Conservation (phyloP, 2,888 invertebrate genomes). For the Orthonevra nobilis region DNA sequence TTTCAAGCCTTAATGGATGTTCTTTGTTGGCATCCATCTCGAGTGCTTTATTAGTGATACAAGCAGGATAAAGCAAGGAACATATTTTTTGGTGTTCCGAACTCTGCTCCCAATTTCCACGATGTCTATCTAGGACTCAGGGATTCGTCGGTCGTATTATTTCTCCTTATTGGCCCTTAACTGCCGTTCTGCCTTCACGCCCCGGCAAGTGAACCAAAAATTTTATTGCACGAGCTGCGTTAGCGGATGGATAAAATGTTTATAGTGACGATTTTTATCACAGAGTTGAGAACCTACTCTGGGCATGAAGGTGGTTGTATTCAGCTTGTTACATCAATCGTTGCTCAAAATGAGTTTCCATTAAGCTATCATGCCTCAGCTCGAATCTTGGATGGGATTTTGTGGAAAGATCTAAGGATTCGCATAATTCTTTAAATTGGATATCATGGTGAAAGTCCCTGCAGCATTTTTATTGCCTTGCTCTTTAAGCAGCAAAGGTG, state of each 20-base stretch:
- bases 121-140: conserved; percentile 9
- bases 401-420: not conserved
- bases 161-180: conserved; percentile 1
- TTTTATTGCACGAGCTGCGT: conserved; percentile 35
- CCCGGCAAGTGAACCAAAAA: conserved; percentile 52
- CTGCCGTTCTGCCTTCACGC: conserved; percentile 21
- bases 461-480: conserved; percentile 13
- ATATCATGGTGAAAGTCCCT: not conserved
- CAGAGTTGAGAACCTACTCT: conserved; percentile 20
- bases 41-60: conserved; percentile 42
- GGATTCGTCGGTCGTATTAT: not conserved
- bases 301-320: conserved; percentile 19
- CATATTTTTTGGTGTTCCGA: conserved; percentile 25
- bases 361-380: not conserved
- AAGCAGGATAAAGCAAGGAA: conserved; percentile 29
- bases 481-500: conserved; percentile 13
- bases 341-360: conserved; percentile 9
- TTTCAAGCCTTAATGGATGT: conserved; percentile 34
- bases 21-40: conserved; percentile 21
- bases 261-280: conserved; percentile 50
- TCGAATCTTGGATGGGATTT: not conserved
- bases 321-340: conserved; percentile 6
- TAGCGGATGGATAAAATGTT: conserved; percentile 7
- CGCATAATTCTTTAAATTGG: not conserved
- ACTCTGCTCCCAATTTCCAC: conserved; percentile 3